Evolutionary conservation across 2,797 vertebrate genomes (phyloP), one percentile per base, ranked within the genome.

Genomic region (Mormyrus proboscirostris): DNA sequence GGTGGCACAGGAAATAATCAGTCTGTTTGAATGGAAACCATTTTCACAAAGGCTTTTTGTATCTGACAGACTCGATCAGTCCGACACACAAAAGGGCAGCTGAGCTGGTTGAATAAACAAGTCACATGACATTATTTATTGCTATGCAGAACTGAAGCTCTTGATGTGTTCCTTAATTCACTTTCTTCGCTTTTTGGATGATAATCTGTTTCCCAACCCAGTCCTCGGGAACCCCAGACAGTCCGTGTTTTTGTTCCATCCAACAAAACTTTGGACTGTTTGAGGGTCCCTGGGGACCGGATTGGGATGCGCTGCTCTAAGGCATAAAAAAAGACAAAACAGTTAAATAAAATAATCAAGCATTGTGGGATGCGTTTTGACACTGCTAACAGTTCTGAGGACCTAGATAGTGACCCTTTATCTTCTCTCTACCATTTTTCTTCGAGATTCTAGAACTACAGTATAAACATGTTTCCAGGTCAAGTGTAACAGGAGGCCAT

Each of bases 31-130:
- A 89, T 47, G 38, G 88, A 59, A 47, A 57, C 88, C 55, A 19
- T 83, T 38, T 49, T 88, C 41, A 76, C 69, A 88, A 88, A 53
- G 73, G 88, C 73, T 86, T 86, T 55, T 86, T 86, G 25, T 84
- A 47, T 50, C 82, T 50, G 47, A 25, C 44, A 47, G 47, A 84
- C 82, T 50, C 82, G 0, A 41, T 53, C 85, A 8, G 29, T 86
- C 51, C 38, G 84, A 57, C 22, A 55, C 22, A 86, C 25, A 86
- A 86, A 85, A 59, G 85, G 25, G 14, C 25, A 55, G 51, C 51
- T 86, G 25, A 86, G 51, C 51, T 41, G 25, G 57, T 55, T 6
- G 50, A 59, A 86, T 33, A 86, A 86, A 86, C 51, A 44, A 55
- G 85, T 59, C 51, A 41, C 85, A 59, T 25, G 25, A 57, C 50